Percentiles rank a stretch among this genome's conserved stretches.
Evolutionary conservation across 2,888 invertebrate genomes (phyloP).

Genomic region (Acronicta alni): DNA sequence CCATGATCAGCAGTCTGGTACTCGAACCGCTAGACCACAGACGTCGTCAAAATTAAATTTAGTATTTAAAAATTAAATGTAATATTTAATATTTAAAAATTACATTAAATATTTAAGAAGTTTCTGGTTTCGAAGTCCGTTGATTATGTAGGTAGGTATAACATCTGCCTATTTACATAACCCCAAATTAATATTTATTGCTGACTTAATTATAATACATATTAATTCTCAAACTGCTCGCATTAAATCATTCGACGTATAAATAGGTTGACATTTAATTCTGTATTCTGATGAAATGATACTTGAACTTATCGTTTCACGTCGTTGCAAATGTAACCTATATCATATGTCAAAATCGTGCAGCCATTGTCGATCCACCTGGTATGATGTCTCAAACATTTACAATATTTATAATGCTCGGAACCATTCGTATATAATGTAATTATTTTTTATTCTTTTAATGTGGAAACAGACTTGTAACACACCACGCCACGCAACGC

Average conservation of each 20-base stretch:
- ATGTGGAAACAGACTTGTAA: too few species aligned
- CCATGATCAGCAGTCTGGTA: too few species aligned
- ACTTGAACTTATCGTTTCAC: conserved; percentile 55
- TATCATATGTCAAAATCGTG: conserved; percentile 62
- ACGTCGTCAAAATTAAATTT: too few species aligned
- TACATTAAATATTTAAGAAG: conserved; percentile 39
- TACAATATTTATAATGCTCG: conserved; percentile 51
- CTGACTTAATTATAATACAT: conserved; percentile 26
- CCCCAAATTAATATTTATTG: conserved; percentile 47
- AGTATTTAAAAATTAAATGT: background rate
- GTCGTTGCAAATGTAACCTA: conserved; percentile 48
- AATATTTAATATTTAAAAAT: conserved; percentile 2
- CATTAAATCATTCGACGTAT: conserved; percentile 14
- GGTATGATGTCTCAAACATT: conserved; percentile 27
- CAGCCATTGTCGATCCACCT: conserved; percentile 33
- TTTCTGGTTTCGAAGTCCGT: background rate
- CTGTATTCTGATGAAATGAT: conserved; percentile 57
- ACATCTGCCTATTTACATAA: conserved; percentile 48
- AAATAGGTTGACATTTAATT: conserved; percentile 54
- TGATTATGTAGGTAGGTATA: conserved; percentile 31
- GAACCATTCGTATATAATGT: background rate
- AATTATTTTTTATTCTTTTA: too few species aligned
- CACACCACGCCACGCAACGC: too few species aligned
- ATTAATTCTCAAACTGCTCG: conserved; percentile 34
- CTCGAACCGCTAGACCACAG: too few species aligned